Evolutionary conservation across 2,888 invertebrate genomes (phyloP).

Genomic region (Dexiosoma caninum): DNA sequence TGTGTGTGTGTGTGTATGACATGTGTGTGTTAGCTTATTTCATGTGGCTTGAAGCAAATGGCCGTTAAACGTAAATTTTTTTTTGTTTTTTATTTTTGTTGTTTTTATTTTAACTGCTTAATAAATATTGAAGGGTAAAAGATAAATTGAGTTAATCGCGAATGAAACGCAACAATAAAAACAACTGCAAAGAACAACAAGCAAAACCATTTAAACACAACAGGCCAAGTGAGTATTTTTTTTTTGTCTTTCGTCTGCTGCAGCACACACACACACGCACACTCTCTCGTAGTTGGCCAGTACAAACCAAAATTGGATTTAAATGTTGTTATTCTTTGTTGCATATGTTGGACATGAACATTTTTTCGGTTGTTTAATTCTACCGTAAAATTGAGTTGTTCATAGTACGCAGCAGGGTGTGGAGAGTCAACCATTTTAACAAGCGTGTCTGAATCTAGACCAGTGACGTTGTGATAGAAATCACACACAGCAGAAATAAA

Average conservation of each 20-base stretch:
- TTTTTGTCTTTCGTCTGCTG: background rate
- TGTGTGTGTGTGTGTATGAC: too few species aligned
- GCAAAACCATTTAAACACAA: slow-evolving; percentile 12
- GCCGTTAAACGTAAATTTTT: background rate
- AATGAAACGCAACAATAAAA: slow-evolving; percentile 38
- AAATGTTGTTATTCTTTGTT: slow-evolving; percentile 62
- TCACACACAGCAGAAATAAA: slow-evolving; percentile 63
- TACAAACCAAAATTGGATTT: slow-evolving; percentile 42
- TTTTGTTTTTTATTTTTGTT: background rate
- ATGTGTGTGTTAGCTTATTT: too few species aligned
- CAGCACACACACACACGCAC: background rate
- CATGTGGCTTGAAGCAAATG: slow-evolving; percentile 9
- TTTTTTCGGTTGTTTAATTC: slow-evolving; percentile 62
- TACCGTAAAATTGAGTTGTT: slow-evolving; percentile 63
- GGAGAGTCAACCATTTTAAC: slow-evolving; percentile 43
- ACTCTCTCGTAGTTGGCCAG: too few species aligned
- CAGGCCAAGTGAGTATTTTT: slow-evolving; percentile 38
- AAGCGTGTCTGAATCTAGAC: slow-evolving; percentile 57
- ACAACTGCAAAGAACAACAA: background rate
- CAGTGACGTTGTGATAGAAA: slow-evolving; percentile 63
- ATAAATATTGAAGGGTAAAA: slow-evolving; percentile 54
- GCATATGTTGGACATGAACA: slow-evolving; percentile 68
- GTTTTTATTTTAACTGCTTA: slow-evolving; percentile 30
- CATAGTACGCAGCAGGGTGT: slow-evolving; percentile 57
- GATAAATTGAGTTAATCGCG: slow-evolving; percentile 59